phyloP scores from a whole-genome alignment of 2,113 vertebrate genomes.

The Nerophis ophidion region DNA sequence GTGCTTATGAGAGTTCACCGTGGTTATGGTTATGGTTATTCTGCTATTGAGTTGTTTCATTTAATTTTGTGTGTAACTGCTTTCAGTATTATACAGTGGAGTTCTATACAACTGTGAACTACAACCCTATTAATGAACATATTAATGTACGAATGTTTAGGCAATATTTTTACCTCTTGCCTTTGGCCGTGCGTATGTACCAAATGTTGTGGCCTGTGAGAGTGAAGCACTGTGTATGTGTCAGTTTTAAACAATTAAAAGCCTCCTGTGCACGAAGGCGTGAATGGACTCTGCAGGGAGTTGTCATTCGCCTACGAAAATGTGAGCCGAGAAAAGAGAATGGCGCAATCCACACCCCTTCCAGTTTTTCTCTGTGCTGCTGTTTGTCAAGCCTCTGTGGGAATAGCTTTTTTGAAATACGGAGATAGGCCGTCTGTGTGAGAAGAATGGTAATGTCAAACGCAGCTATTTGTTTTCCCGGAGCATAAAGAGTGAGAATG shows the following conservation, averaged over 20 bases:
- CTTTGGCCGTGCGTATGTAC: not conserved
- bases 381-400: slow-evolving; percentile 29
- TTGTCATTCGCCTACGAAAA: slow-evolving; percentile 37
- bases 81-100: not conserved
- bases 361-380: slow-evolving; percentile 53
- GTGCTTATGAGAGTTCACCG: too few relatives aligned
- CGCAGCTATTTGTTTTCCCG: slow-evolving; percentile 5
- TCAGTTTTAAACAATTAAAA: slow-evolving; percentile 29
- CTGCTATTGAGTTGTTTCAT: too few relatives aligned
- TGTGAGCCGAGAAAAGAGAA: slow-evolving; percentile 42
- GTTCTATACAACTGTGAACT: too few relatives aligned
- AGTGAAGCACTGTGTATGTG: slow-evolving; percentile 3
- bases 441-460: slow-evolving; percentile 39
- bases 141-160: not conserved
- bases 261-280: slow-evolving; percentile 25
- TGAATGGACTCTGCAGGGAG: slow-evolving; percentile 30
- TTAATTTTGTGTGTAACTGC: too few relatives aligned
- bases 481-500: slow-evolving; percentile 16
- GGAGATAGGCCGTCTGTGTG: slow-evolving; percentile 25
- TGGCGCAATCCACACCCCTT: slow-evolving; percentile 47
- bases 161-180: not conserved
- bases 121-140: not conserved
- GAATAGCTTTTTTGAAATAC: slow-evolving; percentile 38
- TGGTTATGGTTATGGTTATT: too few relatives aligned
- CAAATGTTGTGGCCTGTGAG: not conserved